Base-by-base conservation (phyloP, 1,140 invertebrate genomes). In the Penaeus vannamei region DNA sequence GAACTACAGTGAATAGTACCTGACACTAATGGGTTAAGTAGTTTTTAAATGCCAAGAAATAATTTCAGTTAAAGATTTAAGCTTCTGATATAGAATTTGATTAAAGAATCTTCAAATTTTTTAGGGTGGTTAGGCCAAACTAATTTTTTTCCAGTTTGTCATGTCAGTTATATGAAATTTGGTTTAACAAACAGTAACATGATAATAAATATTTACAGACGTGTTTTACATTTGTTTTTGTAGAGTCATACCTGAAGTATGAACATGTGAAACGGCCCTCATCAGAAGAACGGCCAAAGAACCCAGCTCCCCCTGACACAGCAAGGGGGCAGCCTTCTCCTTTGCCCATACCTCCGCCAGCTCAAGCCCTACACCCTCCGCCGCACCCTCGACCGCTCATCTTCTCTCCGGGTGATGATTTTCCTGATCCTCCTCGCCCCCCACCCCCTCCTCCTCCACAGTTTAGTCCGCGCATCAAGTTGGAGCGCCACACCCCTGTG, bases 221-320 rank as follows among this genome's bases (percentile, higher is more conserved):
- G 1, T 26, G 36, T 76, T 26, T 23, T 72, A 36, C 20, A 46
- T 72, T 76, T 59, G 32, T 77, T 12, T 77, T 64, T 23, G 20
- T 84, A 91, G 90, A 87, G n/a, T 89, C 90, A 17, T 91, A 86
- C 79, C 62, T 91, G 53, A 89, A 89, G 79, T 91, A 83, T 62
- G 91, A 91, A 69, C 89, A 91, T 62, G 87, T 91, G 32, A 91
- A 91, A 60, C 53, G 91, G 66, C 91, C 91, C 29, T 91, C 91
- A 17, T 91, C 91, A 53, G 89, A 91, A 83, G 91, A 91, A 69
- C 88, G 91, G 36, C 91, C 91, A 42, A 90, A 90, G 80, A 91
- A 91, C 72, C 91, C 91, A 66, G 91, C 91, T 77, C 91, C 91
- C 66, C 91, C 91, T 76, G 89, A 91, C 60, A 53, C 85, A 26